Evolutionary conservation across 2,797 vertebrate species (phyloP).

Genomic region (Apogon hyalosoma): DNA sequence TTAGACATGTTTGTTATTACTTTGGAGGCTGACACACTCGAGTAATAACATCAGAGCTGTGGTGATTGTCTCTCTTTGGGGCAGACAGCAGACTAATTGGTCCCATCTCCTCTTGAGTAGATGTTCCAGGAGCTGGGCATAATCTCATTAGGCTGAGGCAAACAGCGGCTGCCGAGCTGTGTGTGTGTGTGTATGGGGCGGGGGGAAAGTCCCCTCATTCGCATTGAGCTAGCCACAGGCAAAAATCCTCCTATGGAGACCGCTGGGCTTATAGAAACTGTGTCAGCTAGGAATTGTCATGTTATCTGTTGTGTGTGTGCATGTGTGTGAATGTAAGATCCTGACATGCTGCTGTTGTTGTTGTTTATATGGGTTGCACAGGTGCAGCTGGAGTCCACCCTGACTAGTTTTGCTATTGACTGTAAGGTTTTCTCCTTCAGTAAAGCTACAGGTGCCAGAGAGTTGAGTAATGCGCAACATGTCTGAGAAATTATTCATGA

Average conservation of each 20-base stretch:
- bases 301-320: slow-evolving; percentile 28
- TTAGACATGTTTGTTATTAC: slow-evolving; percentile 57
- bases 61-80: slow-evolving; percentile 75
- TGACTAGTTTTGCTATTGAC: slow-evolving; percentile 29
- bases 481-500: slow-evolving; percentile 33
- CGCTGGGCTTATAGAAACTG: slow-evolving; percentile 34
- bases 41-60: slow-evolving; percentile 70
- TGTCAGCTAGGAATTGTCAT: slow-evolving; percentile 39
- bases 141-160: slow-evolving; percentile 80
- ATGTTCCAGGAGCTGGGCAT: slow-evolving; percentile 78
- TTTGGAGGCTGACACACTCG: slow-evolving; percentile 59
- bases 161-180: slow-evolving; percentile 44
- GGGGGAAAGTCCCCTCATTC: slow-evolving; percentile 47
- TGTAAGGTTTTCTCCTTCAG: slow-evolving; percentile 13
- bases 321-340: slow-evolving; percentile 28
- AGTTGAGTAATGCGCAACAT: slow-evolving; percentile 14
- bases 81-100: slow-evolving; percentile 82
- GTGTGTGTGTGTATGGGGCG: slow-evolving; percentile 1
- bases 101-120: slow-evolving; percentile 80
- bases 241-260: slow-evolving; percentile 51
- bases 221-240: slow-evolving; percentile 48
- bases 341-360: slow-evolving; percentile 30
- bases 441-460: slow-evolving; percentile 19
- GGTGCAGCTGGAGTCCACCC: slow-evolving; percentile 24
- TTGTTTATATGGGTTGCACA: slow-evolving; percentile 13